Evolutionary conservation across 2,888 invertebrate species (phyloP), one percentile per base, ranked within the genome.

Genomic region (Sthenelais limicola): DNA sequence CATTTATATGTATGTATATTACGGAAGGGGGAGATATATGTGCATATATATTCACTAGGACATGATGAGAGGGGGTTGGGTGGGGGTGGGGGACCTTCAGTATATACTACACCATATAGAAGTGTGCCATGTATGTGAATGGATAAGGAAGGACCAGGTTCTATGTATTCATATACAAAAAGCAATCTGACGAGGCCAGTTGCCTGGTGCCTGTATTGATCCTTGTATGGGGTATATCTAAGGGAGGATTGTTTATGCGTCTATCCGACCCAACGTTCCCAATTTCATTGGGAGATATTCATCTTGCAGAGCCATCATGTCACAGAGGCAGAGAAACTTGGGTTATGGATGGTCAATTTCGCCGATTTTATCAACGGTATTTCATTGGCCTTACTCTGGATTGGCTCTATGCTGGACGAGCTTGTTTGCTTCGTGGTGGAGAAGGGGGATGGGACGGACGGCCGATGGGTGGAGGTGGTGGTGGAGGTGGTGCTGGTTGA

Each of bases 81-180:
- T n/a, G n/a, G n/a, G n/a, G n/a, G n/a, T n/a, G n/a, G n/a, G n/a
- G n/a, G n/a, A n/a, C n/a, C n/a, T n/a, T n/a, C n/a, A n/a, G n/a
- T n/a, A n/a, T n/a, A n/a, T n/a, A n/a, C n/a, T n/a, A n/a, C n/a
- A n/a, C n/a, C n/a, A n/a, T n/a, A n/a, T n/a, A n/a, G n/a, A n/a
- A n/a, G n/a, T n/a, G n/a, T n/a, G n/a, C n/a, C n/a, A n/a, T n/a
- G n/a, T n/a, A n/a, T n/a, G n/a, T n/a, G n/a, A n/a, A 38, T 38
- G 62, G 62, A 62, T 62, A 38, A 62, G 62, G 43, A 62, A 62
- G 62, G 62, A 38, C 24, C 24, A n/a, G n/a, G 62, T 38, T 35
- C 43, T 35, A 26, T 62, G 38, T 62, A 62, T 62, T 62, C 62
- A 62, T 62, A 62, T 62, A 62, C 43, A 43, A 43, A 62, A 62